phyloP scores from a whole-genome alignment of 1,140 invertebrate genomes.

The Oscheius sp. region DNA sequence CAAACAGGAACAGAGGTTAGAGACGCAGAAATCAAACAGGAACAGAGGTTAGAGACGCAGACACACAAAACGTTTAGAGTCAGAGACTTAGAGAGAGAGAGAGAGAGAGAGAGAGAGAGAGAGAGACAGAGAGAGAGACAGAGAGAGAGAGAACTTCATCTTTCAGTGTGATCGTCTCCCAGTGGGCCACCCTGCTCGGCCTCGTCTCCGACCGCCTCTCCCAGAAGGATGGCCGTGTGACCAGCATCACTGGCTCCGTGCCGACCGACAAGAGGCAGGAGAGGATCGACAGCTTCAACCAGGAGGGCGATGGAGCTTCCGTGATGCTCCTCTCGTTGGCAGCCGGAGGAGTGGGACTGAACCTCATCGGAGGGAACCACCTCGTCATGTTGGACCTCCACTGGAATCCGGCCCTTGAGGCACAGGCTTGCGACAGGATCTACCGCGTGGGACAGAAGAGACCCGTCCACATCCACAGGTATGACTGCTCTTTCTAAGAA shows the following conservation, averaged over 20 bases:
- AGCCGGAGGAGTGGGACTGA: conserved; percentile 84
- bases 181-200: conserved; percentile 29
- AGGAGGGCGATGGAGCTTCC: background rate
- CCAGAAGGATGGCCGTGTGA: too few species aligned
- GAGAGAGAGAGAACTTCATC: too few species aligned
- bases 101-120: too few species aligned
- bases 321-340: conserved; percentile 75
- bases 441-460: conserved; percentile 83
- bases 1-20: too few species aligned
- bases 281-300: conserved; percentile 17
- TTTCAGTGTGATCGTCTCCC: conserved; percentile 32
- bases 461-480: conserved; percentile 79
- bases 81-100: too few species aligned
- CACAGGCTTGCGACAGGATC: conserved; percentile 84
- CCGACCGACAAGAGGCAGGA: conserved; percentile 14
- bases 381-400: conserved; percentile 83
- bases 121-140: too few species aligned
- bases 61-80: too few species aligned
- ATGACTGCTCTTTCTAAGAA: conserved; percentile 43
- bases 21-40: too few species aligned
- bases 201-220: too few species aligned
- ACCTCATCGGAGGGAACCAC: conserved; percentile 84
- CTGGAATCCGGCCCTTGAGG: conserved; percentile 90
- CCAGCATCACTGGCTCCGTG: conserved; percentile 33
- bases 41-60: too few species aligned